These are phyloP conservation scores for Phodopus roborovskii DNA, from an alignment of 2,113 vertebrate genomes.

Conservation along the genomic window DNA sequence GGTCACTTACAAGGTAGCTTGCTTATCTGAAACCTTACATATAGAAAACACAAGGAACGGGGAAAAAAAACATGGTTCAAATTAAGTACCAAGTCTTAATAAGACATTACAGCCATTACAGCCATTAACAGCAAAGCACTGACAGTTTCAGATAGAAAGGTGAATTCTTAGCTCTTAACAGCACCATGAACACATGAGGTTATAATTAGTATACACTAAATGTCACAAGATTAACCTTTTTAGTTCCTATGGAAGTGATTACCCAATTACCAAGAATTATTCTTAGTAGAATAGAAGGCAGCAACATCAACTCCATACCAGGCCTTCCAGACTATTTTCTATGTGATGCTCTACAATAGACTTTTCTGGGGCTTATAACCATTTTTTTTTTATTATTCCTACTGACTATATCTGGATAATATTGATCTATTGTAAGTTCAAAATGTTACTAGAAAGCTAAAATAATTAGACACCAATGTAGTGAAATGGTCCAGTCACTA, in stretches of 20 bases:
- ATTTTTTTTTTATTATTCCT: neutral
- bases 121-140: neutral
- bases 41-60: neutral
- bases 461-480: neutral
- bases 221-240: constrained; percentile 55
- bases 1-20: neutral
- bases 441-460: neutral
- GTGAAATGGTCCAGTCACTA: neutral
- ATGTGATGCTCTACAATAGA: neutral
- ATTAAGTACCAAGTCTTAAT: neutral
- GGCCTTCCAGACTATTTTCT: neutral
- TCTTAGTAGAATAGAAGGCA: neutral
- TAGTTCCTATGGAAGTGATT: neutral
- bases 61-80: constrained; percentile 32
- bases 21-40: neutral
- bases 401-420: neutral
- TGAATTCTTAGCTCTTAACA: constrained; percentile 14
- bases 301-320: neutral
- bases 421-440: neutral
- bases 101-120: neutral
- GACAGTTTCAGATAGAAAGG: constrained; percentile 48
- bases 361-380: neutral
- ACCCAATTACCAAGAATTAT: constrained; percentile 21
- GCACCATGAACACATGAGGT: neutral
- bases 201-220: constrained; percentile 45